Evolutionary conservation across 2,113 vertebrate species (phyloP).

Genomic region (Indri indri): DNA sequence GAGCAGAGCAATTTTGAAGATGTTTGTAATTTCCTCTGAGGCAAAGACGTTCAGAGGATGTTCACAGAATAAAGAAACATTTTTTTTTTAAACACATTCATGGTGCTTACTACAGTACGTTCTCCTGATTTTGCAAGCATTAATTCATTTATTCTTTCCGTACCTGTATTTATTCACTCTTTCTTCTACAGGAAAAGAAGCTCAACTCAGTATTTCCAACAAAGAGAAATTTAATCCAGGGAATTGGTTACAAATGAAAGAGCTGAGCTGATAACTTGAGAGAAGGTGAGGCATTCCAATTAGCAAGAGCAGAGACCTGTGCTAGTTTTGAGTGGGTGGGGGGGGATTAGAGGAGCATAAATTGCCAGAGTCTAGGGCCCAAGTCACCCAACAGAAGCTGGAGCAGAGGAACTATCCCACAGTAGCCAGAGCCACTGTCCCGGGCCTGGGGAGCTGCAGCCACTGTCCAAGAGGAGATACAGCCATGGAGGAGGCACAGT

Average conservation of each 20-base stretch:
- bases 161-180: not conserved
- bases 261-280: not conserved
- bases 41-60: not conserved
- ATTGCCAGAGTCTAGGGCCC: accelerated
- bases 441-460: not conserved
- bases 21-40: not conserved
- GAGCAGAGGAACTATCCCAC: not conserved
- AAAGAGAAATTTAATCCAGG: not conserved
- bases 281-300: not conserved
- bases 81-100: not conserved
- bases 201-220: not conserved
- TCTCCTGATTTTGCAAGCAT: not conserved
- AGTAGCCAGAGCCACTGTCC: not conserved
- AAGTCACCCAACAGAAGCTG: not conserved
- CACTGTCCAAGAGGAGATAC: not conserved
- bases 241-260: not conserved
- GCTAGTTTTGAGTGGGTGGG: not conserved
- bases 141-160: not conserved
- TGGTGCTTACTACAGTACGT: not conserved
- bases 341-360: not conserved
- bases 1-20: not conserved
- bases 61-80: not conserved
- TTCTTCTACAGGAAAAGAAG: not conserved
- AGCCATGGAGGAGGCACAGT: accelerated
- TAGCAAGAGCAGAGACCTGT: not conserved